Evolutionary conservation across 2,797 vertebrate genomes (phyloP), one percentile per base, ranked within the genome.

Genomic region (Phataginus tetradactyla): DNA sequence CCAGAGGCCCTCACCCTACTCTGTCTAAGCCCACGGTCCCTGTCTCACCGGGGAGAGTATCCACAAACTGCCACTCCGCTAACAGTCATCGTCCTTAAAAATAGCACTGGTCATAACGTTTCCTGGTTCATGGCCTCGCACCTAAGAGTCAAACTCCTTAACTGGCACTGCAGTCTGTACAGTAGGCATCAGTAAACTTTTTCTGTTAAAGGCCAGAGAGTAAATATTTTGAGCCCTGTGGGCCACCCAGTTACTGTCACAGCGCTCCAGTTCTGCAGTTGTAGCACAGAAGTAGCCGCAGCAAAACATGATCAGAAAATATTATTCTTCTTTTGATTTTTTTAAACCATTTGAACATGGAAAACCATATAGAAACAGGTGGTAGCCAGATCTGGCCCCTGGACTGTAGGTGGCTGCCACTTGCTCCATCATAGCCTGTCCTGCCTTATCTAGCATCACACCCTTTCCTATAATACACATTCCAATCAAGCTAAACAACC

Each of bases 361-460:
- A 45, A 45, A 10, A 59, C 6, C n/a, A 0, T 4, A 13, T 18
- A 59, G 59, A 77, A 68, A 88, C n/a, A 66, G 45, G 20, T 39
- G 12, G 23, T 34, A 32, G 15, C 4, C 9, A 25, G 5, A 21
- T n/a, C n/a, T 32, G 34, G 51, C 5, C 21, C 5, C 1, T 1
- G 7, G 57, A 53, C 4, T 1, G 1, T 6, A 61, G 51, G 18
- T 27, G 11, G 53, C 51, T 5, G 0, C 25, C 9, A 11, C 29
- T 91, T 21, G 10, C 29, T 13, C 7, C 0, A 10, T 61, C n/a
- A 37, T 1, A 37, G 66, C 14, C 59, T 80, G 49, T 37, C 15
- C 59, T 2, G 0, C 21, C 42, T 74, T 37, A 49, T 57, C n/a
- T n/a, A 85, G 42, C 7, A 5, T n/a, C 37, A 29, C 49, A 66